Percentiles rank a stretch among this genome's conserved stretches.
phyloP scores from a whole-genome alignment of 2,797 vertebrate species.

The Phylloscopus collybita region DNA sequence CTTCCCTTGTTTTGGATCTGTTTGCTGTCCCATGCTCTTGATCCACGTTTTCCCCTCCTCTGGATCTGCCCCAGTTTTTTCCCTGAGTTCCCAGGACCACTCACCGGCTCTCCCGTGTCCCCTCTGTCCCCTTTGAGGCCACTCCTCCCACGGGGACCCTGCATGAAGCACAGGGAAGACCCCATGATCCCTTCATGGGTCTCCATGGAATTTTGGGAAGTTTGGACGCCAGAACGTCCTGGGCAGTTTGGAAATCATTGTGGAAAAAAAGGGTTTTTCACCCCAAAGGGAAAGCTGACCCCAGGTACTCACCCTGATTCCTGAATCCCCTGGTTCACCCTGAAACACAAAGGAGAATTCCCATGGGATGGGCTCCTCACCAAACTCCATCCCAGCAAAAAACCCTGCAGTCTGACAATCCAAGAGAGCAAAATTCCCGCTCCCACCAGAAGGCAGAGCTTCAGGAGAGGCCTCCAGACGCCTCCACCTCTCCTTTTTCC shows the following conservation, averaged over 20 bases:
- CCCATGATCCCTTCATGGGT: neutral
- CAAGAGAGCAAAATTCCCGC: neutral
- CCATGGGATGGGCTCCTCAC: neutral
- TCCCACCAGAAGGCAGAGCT: neutral
- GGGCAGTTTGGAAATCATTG: neutral
- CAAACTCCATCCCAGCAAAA: neutral
- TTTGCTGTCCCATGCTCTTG: neutral
- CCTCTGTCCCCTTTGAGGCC: slow-evolving; percentile 87
- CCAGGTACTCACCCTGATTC: slow-evolving; percentile 79
- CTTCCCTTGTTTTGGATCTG: neutral
- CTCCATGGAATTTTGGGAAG: neutral
- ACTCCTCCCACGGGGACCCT: slow-evolving; percentile 87
- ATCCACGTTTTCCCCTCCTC: neutral
- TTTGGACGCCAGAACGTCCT: neutral
- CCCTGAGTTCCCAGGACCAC: neutral
- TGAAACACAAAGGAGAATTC: slow-evolving; percentile 61
- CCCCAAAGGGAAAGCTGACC: neutral
- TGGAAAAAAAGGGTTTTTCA: neutral
- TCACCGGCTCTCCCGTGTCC: slow-evolving; percentile 81
- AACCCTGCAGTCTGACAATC: neutral
- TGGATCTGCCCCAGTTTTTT: neutral
- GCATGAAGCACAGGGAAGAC: neutral
- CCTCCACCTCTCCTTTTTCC: neutral
- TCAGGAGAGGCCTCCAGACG: neutral
- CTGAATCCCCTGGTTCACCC: slow-evolving; percentile 84